Evolutionary conservation across 2,113 vertebrate species (phyloP), one percentile per base, ranked within the genome.

Genomic region (Grammomys dolichurus): DNA sequence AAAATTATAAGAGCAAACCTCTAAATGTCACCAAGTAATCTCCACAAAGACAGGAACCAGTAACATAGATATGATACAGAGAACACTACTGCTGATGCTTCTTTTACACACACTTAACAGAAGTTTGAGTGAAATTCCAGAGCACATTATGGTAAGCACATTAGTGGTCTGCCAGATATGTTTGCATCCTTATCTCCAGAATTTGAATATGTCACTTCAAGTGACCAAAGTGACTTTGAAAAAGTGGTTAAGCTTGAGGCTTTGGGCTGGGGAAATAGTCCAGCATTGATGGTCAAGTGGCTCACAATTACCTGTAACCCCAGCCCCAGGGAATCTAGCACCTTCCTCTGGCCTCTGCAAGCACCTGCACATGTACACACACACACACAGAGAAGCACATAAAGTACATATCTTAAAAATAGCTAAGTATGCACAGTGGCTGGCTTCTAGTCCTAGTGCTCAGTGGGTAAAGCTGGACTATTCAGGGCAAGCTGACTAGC

Each of bases 21-120:
- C 51, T 72, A 92, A 95, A 88, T 82, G 88, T 63, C 63, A 90
- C 46, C 51, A 97, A n/a, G 20, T 67, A 33, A 90, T 84, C 46
- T 33, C 46, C 40, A n/a, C 16, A 56, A 86, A 86, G 69, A 69
- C 14, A 72, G 70, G 78, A 84, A 70, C 10, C n/a, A 43, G 16
- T 82, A 82, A 85, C 9, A 4, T 36, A 97, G 91, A 89, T 67
- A 24, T 4, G 16, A 4, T 10, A 90, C 31, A 40, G 89, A 90
- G 48, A 8, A 0, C 70, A 73, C 36, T 40, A 56, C 63, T 90
- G 7, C 24, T 43, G 22, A 84, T 51, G 51, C 54, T 40, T 58
- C 63, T 93, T 80, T 91, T 65, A 90, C 20, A 80, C 31, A 31
- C 10, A 75, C 65, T 67, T 67, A 86, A 86, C 3, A 82, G 65